Evolutionary conservation across 2,888 invertebrate species (phyloP).

Genomic region (Cephus pygmeus): DNA sequence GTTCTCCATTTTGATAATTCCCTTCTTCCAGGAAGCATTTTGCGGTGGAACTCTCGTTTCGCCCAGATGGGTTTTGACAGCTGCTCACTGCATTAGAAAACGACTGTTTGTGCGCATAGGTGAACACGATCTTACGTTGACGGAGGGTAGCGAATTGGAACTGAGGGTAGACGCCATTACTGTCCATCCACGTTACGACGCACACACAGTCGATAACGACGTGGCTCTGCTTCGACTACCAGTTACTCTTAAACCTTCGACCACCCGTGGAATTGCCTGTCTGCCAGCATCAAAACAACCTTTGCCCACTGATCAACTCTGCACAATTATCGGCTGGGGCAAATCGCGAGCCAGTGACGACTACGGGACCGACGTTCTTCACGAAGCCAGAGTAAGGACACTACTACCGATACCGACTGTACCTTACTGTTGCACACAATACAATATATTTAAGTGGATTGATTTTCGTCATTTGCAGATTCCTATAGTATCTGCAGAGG

Average conservation of each 20-base stretch:
- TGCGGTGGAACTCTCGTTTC: slow-evolving; percentile 89
- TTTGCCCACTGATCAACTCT: slow-evolving; percentile 75
- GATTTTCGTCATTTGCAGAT: slow-evolving; percentile 69
- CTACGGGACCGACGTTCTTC: slow-evolving; percentile 84
- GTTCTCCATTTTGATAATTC: background rate
- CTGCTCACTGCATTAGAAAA: slow-evolving; percentile 86
- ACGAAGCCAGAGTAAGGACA: slow-evolving; percentile 81
- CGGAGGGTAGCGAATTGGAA: slow-evolving; percentile 83
- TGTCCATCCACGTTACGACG: slow-evolving; percentile 87
- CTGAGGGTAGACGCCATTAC: slow-evolving; percentile 79
- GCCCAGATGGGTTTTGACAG: slow-evolving; percentile 86
- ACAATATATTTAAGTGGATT: slow-evolving; percentile 1
- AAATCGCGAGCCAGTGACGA: slow-evolving; percentile 81
- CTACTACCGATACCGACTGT: background rate
- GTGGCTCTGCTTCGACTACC: slow-evolving; percentile 84
- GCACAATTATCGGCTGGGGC: slow-evolving; percentile 94
- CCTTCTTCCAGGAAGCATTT: slow-evolving; percentile 77
- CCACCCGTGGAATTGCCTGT: slow-evolving; percentile 78
- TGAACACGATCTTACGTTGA: slow-evolving; percentile 82
- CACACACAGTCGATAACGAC: slow-evolving; percentile 91
- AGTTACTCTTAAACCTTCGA: slow-evolving; percentile 52
- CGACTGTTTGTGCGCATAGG: slow-evolving; percentile 84
- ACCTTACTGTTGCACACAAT: too few species aligned
- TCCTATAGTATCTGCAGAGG: slow-evolving; percentile 83
- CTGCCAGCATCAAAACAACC: slow-evolving; percentile 79